phyloP scores from a whole-genome alignment of 2,113 vertebrate species.

The Scopus umbretta region DNA sequence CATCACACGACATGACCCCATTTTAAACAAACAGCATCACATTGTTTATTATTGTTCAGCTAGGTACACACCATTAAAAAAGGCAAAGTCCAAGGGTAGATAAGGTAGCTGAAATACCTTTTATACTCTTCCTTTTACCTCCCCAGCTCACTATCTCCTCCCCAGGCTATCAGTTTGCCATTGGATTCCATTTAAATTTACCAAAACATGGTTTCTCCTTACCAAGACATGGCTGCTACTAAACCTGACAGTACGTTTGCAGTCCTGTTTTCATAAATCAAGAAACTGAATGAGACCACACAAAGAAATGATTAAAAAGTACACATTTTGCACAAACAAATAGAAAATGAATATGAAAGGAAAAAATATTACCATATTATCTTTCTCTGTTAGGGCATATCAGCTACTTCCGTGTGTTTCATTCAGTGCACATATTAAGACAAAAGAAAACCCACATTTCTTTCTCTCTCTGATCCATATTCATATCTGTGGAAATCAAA shows the following conservation, averaged over 20 bases:
- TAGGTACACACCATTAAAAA: neutral
- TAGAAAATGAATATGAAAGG: neutral
- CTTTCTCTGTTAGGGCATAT: neutral
- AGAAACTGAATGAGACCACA: neutral
- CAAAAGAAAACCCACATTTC: neutral
- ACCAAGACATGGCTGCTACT: neutral
- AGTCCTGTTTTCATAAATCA: neutral
- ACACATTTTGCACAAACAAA: neutral
- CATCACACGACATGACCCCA: neutral
- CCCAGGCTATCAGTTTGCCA: neutral
- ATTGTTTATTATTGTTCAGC: rapidly evolving
- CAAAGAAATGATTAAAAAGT: neutral
- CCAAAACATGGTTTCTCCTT: neutral
- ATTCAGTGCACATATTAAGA: neutral
- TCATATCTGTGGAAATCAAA: neutral
- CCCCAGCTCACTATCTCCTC: neutral
- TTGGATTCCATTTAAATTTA: neutral
- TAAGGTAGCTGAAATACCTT: neutral
- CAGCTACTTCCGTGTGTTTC: neutral
- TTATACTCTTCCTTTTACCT: neutral
- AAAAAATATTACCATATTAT: neutral
- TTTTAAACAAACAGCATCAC: neutral
- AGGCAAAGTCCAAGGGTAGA: neutral
- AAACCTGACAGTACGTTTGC: neutral
- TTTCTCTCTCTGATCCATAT: neutral